Percentiles rank a stretch among this genome's conserved stretches.
These are phyloP conservation scores for Pocillopora meandrina DNA, from an alignment of 92 coral and sea anemone genomes.

Conservation along the genomic window DNA sequence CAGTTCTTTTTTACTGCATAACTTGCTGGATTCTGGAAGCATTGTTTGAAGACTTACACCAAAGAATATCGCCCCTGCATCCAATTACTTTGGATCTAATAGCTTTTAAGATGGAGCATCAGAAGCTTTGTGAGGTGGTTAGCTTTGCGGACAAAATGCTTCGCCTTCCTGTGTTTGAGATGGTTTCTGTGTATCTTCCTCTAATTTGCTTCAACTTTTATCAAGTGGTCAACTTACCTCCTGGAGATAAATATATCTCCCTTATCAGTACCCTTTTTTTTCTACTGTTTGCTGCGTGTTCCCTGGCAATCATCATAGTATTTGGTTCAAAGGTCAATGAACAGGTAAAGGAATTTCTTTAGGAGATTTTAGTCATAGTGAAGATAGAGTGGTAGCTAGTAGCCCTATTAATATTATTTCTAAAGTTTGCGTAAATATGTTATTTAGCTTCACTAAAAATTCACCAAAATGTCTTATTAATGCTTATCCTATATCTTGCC, in stretches of 20 bases:
- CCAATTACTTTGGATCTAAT: not conserved
- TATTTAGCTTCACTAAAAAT: not conserved
- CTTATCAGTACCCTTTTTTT: not conserved
- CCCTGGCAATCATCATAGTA: not conserved
- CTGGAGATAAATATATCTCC: not conserved
- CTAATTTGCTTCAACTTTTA: not conserved
- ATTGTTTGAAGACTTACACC: not conserved
- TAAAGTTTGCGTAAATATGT: not conserved
- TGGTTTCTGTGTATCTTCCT: not conserved
- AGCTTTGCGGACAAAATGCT: not conserved
- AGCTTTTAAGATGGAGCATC: constrained; percentile 1
- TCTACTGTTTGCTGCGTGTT: not conserved
- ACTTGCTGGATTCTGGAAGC: constrained; percentile 9
- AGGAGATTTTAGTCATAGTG: too few species aligned
- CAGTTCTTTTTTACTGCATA: not conserved
- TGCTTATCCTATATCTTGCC: not conserved
- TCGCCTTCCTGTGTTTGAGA: not conserved
- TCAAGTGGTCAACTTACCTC: not conserved
- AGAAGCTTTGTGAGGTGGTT: constrained; percentile 8
- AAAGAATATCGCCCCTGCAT: not conserved
- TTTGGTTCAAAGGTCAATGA: not conserved
- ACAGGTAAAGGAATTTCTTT: not conserved
- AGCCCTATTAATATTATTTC: not conserved
- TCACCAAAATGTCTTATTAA: not conserved
- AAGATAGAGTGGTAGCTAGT: too few species aligned